These are phyloP conservation scores for Fratercula arctica DNA, from an alignment of 2,797 vertebrate genomes.

Conservation along the genomic window DNA sequence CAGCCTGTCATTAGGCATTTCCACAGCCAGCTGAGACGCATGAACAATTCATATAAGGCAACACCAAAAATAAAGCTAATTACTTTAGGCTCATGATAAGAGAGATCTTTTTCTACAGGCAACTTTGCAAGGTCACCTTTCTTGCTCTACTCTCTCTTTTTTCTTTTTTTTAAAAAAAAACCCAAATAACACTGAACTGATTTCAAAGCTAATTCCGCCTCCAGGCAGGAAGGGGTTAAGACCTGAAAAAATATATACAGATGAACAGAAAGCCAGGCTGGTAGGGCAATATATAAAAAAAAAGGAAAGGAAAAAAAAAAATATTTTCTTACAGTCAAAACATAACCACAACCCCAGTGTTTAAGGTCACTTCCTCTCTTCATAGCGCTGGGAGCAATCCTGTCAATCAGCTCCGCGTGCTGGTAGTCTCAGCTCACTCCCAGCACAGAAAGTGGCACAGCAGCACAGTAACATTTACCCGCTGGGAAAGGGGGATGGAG, in stretches of 20 bases:
- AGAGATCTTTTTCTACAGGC: conserved; percentile 36
- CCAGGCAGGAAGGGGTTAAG: conserved; percentile 34
- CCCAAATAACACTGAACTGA: neutral
- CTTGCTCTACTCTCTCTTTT: neutral
- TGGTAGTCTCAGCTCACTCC: conserved; percentile 16
- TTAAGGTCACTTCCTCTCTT: conserved; percentile 81
- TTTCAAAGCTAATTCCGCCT: neutral
- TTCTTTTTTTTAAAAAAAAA: neutral
- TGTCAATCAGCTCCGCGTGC: conserved; percentile 72
- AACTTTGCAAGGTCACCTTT: conserved; percentile 45
- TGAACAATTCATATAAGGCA: conserved; percentile 1
- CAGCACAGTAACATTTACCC: conserved; percentile 15
- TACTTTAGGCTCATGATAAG: conserved; percentile 38
- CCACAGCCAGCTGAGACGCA: neutral
- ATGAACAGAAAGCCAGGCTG: neutral
- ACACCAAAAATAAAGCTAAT: conserved; percentile 61
- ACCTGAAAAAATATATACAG: neutral
- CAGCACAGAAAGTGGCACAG: neutral
- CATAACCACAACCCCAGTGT: conserved; percentile 51
- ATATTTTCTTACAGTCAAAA: conserved; percentile 73
- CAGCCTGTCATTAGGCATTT: neutral
- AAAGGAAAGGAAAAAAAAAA: neutral
- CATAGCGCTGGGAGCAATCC: conserved; percentile 66
- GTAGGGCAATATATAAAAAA: neutral
- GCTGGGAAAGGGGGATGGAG: conserved; percentile 10